Percentiles rank a stretch among this genome's conserved stretches.
Evolutionary conservation across 2,888 invertebrate species (phyloP).

Genomic region (Nephrotoma appendiculata): DNA sequence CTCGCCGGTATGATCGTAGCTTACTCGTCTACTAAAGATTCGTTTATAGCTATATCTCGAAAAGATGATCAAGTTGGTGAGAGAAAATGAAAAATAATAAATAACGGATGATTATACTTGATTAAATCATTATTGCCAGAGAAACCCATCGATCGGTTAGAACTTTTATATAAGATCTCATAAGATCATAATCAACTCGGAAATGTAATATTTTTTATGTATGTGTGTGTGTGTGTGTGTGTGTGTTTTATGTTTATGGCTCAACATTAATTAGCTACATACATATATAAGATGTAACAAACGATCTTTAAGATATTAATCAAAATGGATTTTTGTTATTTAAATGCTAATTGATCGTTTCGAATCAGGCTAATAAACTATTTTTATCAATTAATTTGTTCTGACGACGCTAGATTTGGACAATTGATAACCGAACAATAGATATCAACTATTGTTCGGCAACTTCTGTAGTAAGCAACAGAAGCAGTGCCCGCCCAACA

Average conservation of each 20-base stretch:
- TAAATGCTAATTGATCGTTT: background rate
- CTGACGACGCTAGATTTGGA: background rate
- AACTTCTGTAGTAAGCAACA: background rate
- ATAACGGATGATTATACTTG: background rate
- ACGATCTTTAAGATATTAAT: background rate
- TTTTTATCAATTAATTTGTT: background rate
- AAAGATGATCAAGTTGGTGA: background rate
- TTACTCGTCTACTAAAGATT: no score
- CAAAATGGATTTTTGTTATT: background rate
- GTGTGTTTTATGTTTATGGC: background rate
- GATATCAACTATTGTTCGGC: background rate
- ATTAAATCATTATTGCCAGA: background rate
- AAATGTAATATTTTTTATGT: background rate
- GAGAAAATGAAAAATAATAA: background rate
- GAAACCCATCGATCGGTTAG: no score
- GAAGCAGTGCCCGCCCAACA: background rate
- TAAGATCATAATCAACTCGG: background rate
- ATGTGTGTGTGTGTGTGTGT: no score
- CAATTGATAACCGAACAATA: background rate
- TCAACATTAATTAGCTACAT: background rate
- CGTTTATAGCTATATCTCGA: no score
- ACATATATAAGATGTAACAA: background rate
- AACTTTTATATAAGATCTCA: background rate
- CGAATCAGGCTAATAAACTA: background rate
- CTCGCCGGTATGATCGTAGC: no score